Base-by-base conservation (phyloP, 2,113 vertebrate genomes). In the Datnioides undecimradiatus region DNA sequence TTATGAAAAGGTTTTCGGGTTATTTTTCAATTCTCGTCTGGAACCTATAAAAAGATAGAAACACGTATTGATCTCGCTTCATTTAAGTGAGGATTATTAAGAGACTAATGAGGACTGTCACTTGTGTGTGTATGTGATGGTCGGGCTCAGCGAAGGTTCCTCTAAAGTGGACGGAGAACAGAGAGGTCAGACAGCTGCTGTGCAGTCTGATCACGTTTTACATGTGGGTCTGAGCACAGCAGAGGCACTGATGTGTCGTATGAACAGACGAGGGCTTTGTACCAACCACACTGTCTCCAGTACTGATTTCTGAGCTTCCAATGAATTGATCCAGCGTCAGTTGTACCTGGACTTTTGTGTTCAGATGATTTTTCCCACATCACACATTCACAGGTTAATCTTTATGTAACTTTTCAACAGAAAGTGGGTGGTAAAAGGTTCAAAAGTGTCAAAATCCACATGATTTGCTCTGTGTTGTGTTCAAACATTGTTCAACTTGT, bases 211-310 rank as follows among this genome's bases (percentile, higher is more conserved):
- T 75, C 60, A 65, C 60, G 40, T 55, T 31, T 43, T 19, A 10
- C 59, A 41, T 51, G 14, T 60, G 16, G n/a, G 55, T 11, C 29
- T 55, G 54, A 33, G 54, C 52, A 4, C 27, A 29, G 54, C 19
- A n/a, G 55, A 36, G 19, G 19, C 33, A 3, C 9, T 36, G 55
- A 36, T 34, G 6, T 58, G 17, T n/a, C n/a, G 9, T 49, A 23
- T 21, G 41, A 60, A 48, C 41, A 72, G n/a, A 48, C 29, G 4
- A 33, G 51, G 7, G 21, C 38, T 57, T 70, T 71, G 68, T 57
- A 41, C 38, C 4, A 5, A 23, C 2, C 6, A 14, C 52, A 16
- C 51, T 52, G 51, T 25, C 25, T 29, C 16, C 6, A 29, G 14
- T 6, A 34, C 27, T 14, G 27, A 13, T 46, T 36, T 41, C 48